Evolutionary conservation across 2,888 invertebrate genomes (phyloP), one percentile per base, ranked within the genome.

Genomic region (Megamerina dolium): DNA sequence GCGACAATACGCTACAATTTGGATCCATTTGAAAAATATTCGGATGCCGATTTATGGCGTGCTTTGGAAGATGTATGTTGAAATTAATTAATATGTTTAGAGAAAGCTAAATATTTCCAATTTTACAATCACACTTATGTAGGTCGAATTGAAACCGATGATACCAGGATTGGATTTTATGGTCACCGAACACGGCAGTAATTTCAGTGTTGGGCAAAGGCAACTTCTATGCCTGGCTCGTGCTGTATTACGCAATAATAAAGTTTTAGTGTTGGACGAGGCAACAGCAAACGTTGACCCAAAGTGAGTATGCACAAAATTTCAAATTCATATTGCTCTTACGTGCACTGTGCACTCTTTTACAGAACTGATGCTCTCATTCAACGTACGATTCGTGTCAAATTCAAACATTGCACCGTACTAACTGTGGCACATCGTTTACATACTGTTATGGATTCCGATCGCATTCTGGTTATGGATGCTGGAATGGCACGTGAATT

Each of bases 391-490:
- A 90, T 93, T 43, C 76, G 90, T 43, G 76, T 75, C 30, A 85
- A 86, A 60, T 93, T 93, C 64, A 76, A 77, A 12, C 73, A 83
- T 16, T 92, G 90, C 68, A 91, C 92, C 0, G 91, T 94, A 8
- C 71, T 94, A 30, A 93, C 92, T 0, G 89, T 94, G 26, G 93
- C 93, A 4, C 93, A 94, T 72, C 78, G 94, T 31, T 75, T 95
- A 20, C 84, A 93, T 66, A 94, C 93, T 1, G 87, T 94, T 50
- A 92, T 94, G 84, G 93, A 94, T 70, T 89, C 88, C 1, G 89
- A 92, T 73, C 78, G 84, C 47, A 84, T 92, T 14, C 75, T 93
- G 63, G 91, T 93, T 2, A 84, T 94, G 81, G 87, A 90, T 60
- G 78, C 81, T 5, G 94, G 94, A 1, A 69, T 73, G 14, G 78